phyloP scores from a whole-genome alignment of 1,140 invertebrate genomes.

The Drosophila tsacasi region DNA sequence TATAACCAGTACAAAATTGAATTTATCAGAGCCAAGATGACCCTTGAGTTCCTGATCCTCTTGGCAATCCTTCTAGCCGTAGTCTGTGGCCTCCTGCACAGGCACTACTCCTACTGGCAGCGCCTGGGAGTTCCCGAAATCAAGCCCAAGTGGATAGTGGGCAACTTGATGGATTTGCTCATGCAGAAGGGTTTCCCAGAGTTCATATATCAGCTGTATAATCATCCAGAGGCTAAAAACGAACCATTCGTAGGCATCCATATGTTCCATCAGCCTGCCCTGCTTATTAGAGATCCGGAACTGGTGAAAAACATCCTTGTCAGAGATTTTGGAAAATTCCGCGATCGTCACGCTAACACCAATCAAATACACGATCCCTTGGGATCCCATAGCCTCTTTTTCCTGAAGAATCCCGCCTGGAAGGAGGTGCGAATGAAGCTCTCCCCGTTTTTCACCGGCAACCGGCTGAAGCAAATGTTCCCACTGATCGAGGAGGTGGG shows the following conservation, averaged over 20 bases:
- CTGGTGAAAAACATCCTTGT: conserved; percentile 86
- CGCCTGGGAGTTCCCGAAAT: conserved; percentile 82
- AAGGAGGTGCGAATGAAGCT: conserved; percentile 86
- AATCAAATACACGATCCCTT: conserved; percentile 85
- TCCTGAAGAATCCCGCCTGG: conserved; percentile 85
- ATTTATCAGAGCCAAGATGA: conserved; percentile 32
- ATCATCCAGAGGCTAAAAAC: conserved; percentile 61
- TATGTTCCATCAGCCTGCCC: conserved; percentile 84
- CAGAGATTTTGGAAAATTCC: conserved; percentile 85
- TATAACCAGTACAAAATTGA: conserved; percentile 7
- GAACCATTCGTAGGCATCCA: conserved; percentile 84
- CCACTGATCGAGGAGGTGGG: conserved; percentile 85
- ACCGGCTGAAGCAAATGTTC: conserved; percentile 87
- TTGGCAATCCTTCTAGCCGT: conserved; percentile 16
- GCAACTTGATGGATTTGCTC: conserved; percentile 75
- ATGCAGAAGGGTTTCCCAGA: conserved; percentile 61
- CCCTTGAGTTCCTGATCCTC: conserved; percentile 30
- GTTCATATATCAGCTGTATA: conserved; percentile 62
- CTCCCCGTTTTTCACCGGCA: conserved; percentile 87
- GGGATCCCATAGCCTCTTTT: conserved; percentile 75
- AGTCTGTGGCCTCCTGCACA: conserved; percentile 20
- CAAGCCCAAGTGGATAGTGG: conserved; percentile 70
- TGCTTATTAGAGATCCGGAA: conserved; percentile 86
- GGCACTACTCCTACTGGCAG: conserved; percentile 81
- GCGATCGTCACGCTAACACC: conserved; percentile 85